Evolutionary conservation across 2,888 invertebrate genomes (phyloP).

Genomic region (Creontiades dilutus): DNA sequence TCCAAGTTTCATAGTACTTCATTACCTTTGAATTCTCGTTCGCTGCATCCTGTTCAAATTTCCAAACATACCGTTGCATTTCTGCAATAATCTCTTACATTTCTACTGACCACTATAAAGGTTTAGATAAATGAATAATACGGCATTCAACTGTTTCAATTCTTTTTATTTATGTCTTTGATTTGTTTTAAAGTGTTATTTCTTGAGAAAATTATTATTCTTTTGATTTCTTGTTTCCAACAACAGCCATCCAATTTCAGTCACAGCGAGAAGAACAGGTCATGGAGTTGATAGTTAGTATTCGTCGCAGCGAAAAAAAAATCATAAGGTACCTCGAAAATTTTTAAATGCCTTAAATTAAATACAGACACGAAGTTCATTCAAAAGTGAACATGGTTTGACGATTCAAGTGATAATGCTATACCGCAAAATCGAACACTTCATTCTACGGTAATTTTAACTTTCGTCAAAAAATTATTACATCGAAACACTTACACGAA

Average conservation of each 20-base stretch:
- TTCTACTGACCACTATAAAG: not conserved
- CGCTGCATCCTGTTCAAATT: no score
- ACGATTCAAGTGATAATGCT: not conserved
- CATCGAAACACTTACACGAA: conserved; percentile 50
- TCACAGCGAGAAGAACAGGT: conserved; percentile 48
- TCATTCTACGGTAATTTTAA: not conserved
- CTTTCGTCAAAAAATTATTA: conserved; percentile 11
- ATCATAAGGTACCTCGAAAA: not conserved
- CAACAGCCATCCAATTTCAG: conserved; percentile 60
- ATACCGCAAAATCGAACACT: not conserved
- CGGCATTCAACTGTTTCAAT: conserved; percentile 28
- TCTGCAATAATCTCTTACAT: no score
- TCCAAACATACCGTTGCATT: no score
- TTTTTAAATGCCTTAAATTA: not conserved
- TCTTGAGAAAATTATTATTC: conserved; percentile 44
- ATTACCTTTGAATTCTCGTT: no score
- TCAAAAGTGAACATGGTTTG: not conserved
- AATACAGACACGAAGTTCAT: conserved; percentile 4
- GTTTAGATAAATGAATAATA: not conserved
- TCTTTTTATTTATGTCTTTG: conserved; percentile 66
- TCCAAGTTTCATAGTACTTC: no score
- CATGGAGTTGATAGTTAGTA: not conserved
- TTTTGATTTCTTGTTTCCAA: conserved; percentile 53
- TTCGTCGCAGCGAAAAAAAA: not conserved
- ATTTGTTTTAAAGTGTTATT: conserved; percentile 65